phyloP scores from a whole-genome alignment of 2,797 vertebrate genomes.

The Intellagama lesueurii region DNA sequence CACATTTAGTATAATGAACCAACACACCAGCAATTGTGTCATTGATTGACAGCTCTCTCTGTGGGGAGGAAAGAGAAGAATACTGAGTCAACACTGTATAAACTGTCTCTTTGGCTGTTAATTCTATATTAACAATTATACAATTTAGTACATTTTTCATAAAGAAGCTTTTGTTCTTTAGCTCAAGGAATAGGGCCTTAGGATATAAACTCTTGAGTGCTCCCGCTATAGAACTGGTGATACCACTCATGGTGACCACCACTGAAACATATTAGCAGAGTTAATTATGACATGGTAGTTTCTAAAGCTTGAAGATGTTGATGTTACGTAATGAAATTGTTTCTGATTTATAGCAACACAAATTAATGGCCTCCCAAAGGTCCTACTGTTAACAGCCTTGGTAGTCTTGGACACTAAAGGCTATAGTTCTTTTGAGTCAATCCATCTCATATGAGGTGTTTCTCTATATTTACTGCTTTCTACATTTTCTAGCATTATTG shows the following conservation, averaged over 20 bases:
- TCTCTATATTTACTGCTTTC: no score
- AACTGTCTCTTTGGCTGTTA: background rate
- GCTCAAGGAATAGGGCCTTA: background rate
- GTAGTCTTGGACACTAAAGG: no score
- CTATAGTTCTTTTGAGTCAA: no score
- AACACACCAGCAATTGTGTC: background rate
- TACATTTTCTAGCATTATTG: no score
- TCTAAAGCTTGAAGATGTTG: background rate
- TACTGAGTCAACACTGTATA: background rate
- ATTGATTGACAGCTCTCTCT: background rate
- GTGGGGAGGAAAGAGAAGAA: background rate
- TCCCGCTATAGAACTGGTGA: background rate
- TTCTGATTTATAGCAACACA: no score
- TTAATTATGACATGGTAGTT: background rate
- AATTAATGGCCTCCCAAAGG: no score
- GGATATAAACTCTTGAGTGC: background rate
- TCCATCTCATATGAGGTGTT: no score
- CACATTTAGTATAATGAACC: background rate
- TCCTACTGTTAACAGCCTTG: no score
- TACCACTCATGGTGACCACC: background rate
- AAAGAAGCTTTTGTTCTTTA: background rate
- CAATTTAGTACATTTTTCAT: background rate
- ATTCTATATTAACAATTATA: background rate
- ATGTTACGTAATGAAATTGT: background rate
- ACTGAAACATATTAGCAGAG: background rate